Conservation (phyloP, 2,113 vertebrate species). For the Channa maculata region DNA sequence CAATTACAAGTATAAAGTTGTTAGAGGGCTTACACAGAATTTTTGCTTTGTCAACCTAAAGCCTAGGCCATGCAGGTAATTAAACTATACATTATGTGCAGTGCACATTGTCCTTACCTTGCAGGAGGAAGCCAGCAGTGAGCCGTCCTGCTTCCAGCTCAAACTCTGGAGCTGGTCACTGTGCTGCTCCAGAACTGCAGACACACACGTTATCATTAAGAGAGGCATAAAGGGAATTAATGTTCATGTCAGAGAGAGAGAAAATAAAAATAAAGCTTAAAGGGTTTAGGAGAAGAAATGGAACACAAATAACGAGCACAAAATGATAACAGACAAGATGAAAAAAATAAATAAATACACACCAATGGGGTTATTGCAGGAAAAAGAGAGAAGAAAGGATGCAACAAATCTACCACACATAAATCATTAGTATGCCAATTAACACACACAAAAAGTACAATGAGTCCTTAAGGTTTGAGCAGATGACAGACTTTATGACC, state of each 20-base stretch:
- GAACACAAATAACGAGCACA: constrained; percentile 21
- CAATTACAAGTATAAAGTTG: accelerated
- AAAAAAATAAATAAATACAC: constrained; percentile 1
- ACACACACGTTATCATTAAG: constrained; percentile 24
- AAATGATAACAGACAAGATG: constrained; percentile 25
- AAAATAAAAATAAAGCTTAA: background rate
- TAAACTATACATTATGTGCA: background rate
- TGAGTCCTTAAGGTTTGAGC: background rate
- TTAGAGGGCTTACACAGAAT: background rate
- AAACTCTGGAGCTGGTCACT: constrained; percentile 89
- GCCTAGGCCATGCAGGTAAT: background rate
- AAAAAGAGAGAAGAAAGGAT: constrained; percentile 21
- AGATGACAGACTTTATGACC: constrained; percentile 17
- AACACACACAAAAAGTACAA: background rate
- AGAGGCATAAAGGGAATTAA: background rate
- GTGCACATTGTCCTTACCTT: constrained; percentile 78
- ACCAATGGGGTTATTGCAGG: background rate
- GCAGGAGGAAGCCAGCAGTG: constrained; percentile 88
- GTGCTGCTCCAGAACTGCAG: constrained; percentile 87
- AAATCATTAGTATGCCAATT: constrained; percentile 14
- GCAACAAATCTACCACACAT: constrained; percentile 42
- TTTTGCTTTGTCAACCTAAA: background rate
- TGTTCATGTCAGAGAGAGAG: background rate
- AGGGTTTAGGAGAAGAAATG: background rate
- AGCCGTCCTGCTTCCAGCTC: constrained; percentile 90